phyloP scores from a whole-genome alignment of 92 coral and sea anemone genomes.

The Phenganax subtilis region DNA sequence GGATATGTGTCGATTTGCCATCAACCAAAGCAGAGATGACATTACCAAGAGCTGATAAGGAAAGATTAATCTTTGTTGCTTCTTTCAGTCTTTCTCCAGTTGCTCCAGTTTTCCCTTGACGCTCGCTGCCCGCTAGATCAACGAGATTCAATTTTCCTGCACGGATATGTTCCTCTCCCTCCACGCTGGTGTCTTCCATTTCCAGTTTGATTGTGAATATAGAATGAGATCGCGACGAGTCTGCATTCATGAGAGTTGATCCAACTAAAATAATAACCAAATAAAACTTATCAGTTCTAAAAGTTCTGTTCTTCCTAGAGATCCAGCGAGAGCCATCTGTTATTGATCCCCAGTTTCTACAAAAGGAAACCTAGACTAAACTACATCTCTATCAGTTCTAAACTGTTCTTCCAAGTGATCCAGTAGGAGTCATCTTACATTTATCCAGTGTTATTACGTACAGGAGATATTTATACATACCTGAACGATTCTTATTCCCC shows the following conservation, averaged over 20 bases:
- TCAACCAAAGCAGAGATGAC: constrained; percentile 98
- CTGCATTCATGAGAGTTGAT: constrained; percentile 96
- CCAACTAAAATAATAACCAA: constrained; percentile 51
- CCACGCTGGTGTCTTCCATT: constrained; percentile 71
- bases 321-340: no score
- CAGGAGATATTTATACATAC: not conserved
- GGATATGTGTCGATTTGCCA: constrained; percentile 93
- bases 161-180: constrained; percentile 88
- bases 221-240: constrained; percentile 95
- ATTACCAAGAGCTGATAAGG: constrained; percentile 93
- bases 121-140: constrained; percentile 96
- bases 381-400: not conserved
- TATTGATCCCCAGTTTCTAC: no score
- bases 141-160: constrained; percentile 96
- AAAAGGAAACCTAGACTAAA: not conserved
- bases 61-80: constrained; percentile 91
- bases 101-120: constrained; percentile 97
- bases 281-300: no score
- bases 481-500: constrained; percentile 86
- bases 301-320: no score
- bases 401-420: not conserved
- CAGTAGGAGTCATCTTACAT: no score
- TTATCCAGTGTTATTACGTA: not conserved
- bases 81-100: constrained; percentile 91
- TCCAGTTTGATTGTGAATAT: constrained; percentile 85